Evolutionary conservation across 30 jellyfish, hydroid and myxozoan species (phyloP).

Genomic region (Aurelia coerulea): DNA sequence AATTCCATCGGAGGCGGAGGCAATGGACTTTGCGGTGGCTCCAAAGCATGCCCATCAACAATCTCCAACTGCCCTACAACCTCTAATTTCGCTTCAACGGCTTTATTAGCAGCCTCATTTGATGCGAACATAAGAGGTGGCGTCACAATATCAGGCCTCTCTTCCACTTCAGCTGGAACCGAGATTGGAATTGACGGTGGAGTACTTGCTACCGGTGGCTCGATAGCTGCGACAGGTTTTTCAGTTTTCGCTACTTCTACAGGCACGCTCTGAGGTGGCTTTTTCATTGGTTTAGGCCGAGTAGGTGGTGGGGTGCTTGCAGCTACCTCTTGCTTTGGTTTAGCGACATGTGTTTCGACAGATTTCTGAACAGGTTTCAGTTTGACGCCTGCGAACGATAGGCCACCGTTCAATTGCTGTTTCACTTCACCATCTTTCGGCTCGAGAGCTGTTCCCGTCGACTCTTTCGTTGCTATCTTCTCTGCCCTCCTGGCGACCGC

Average conservation of each 20-base stretch:
- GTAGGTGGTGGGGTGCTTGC: constrained; percentile 78
- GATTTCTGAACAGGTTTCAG: constrained; percentile 1
- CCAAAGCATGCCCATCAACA: background rate
- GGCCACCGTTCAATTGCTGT: background rate
- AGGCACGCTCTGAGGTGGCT: background rate
- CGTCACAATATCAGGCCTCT: constrained; percentile 21
- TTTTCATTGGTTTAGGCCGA: constrained; percentile 78
- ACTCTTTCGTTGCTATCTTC: constrained; percentile 66
- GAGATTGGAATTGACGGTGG: constrained; percentile 1
- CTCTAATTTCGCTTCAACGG: background rate
- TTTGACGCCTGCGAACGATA: constrained; percentile 9
- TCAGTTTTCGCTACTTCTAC: background rate
- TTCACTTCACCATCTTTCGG: background rate
- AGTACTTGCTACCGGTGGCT: background rate
- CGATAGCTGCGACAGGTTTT: background rate
- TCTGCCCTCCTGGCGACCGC: constrained; percentile 97
- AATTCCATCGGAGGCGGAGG: constrained; percentile 23
- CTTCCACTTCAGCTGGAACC: background rate
- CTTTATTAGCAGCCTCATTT: background rate
- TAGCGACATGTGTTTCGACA: background rate
- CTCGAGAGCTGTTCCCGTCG: constrained; percentile 22
- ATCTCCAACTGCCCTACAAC: background rate
- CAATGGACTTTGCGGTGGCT: constrained; percentile 9
- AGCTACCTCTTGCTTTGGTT: background rate
- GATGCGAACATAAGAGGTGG: constrained; percentile 60